These are phyloP conservation scores for Hemichromis elongatus DNA, from an alignment of 2,113 vertebrate genomes.

Conservation along the genomic window DNA sequence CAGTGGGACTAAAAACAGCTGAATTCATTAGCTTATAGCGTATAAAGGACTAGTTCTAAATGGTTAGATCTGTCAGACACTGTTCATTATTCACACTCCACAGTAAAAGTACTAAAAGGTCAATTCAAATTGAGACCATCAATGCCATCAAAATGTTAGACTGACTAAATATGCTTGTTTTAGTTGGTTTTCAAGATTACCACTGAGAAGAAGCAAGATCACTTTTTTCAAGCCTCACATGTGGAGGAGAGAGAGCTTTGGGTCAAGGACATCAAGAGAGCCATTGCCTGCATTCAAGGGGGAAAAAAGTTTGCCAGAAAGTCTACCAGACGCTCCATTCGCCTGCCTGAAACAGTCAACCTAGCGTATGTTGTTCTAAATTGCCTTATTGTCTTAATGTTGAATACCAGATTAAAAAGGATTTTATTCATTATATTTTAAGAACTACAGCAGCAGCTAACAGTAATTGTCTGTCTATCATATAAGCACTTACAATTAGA, in stretches of 20 bases:
- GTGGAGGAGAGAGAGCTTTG: slow-evolving; percentile 92
- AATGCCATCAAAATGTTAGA: neutral
- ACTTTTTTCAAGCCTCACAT: slow-evolving; percentile 92
- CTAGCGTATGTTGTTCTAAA: slow-evolving; percentile 71
- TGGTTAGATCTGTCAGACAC: neutral
- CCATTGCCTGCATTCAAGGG: slow-evolving; percentile 78
- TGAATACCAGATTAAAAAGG: neutral
- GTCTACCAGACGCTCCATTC: slow-evolving; percentile 90
- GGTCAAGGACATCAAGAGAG: slow-evolving; percentile 89
- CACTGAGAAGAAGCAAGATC: slow-evolving; percentile 85
- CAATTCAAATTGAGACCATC: neutral
- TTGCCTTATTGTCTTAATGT: neutral
- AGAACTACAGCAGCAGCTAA: neutral
- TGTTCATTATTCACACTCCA: neutral
- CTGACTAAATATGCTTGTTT: slow-evolving; percentile 5
- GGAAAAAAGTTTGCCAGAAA: slow-evolving; percentile 89
- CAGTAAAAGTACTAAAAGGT: neutral
- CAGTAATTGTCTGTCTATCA: neutral
- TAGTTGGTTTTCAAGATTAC: slow-evolving; percentile 92
- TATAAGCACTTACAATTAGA: neutral
- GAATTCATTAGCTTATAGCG: neutral
- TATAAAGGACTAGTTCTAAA: neutral
- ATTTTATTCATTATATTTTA: neutral
- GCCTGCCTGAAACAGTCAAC: slow-evolving; percentile 84
- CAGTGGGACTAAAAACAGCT: neutral